phyloP scores from a whole-genome alignment of 2,797 vertebrate species.

The Pipistrellus pygmaeus region DNA sequence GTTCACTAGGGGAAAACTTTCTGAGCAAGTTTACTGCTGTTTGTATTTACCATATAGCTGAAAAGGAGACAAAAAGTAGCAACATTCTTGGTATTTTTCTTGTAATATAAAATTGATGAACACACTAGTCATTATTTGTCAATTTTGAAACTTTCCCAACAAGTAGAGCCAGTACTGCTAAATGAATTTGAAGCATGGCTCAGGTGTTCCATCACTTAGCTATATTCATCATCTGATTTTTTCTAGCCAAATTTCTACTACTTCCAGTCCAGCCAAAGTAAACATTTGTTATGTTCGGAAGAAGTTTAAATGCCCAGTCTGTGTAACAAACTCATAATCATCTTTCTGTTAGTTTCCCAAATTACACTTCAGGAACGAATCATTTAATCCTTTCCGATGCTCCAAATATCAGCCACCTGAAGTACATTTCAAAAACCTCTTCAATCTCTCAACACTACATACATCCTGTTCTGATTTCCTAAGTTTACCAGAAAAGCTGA shows the following conservation, averaged over 20 bases:
- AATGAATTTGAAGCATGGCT: too few species aligned
- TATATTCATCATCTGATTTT: background rate
- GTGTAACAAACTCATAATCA: background rate
- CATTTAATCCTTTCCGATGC: background rate
- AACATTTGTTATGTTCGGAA: background rate
- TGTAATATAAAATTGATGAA: background rate
- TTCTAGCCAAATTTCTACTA: background rate
- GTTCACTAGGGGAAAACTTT: background rate
- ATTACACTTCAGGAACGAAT: background rate
- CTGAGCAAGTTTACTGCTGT: background rate
- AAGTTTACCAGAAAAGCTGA: background rate
- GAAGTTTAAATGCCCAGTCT: background rate
- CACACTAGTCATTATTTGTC: background rate
- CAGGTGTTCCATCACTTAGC: background rate
- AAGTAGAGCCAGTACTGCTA: background rate
- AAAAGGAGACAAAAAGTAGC: background rate
- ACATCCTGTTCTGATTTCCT: rapidly evolving
- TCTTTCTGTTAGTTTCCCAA: background rate
- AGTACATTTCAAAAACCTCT: background rate
- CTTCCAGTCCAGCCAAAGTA: background rate
- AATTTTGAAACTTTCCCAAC: background rate
- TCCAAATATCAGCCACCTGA: background rate
- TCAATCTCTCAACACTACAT: background rate
- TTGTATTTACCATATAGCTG: background rate
- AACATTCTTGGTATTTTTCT: background rate